phyloP scores from a whole-genome alignment of 2,888 invertebrate genomes.

The Troilus luridus region DNA sequence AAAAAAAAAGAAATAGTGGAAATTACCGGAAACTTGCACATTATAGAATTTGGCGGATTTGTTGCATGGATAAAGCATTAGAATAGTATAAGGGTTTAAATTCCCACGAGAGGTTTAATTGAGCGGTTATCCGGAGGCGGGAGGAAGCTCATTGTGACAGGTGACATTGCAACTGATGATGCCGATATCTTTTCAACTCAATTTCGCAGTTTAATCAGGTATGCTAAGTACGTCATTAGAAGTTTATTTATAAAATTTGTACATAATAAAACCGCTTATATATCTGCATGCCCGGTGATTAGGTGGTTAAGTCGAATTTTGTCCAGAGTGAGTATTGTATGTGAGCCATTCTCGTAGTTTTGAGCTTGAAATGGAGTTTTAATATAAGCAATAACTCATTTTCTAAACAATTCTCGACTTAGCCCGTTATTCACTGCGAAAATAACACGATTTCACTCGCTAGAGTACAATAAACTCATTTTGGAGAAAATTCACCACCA shows the following conservation, averaged over 20 bases:
- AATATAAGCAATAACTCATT: no score
- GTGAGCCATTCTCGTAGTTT: no score
- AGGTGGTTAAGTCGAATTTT: no score
- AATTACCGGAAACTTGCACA: not conserved
- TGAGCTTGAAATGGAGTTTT: no score
- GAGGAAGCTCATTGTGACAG: not conserved
- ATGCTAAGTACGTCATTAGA: not conserved
- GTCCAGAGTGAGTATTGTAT: no score
- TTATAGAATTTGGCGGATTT: not conserved
- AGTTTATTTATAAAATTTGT: not conserved
- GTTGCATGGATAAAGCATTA: not conserved
- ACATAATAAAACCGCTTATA: no score
- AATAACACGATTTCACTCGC: no score
- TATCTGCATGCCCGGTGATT: no score
- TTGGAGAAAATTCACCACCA: no score
- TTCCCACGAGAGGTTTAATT: not conserved
- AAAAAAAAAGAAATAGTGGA: not conserved
- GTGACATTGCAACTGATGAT: not conserved
- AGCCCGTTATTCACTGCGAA: no score
- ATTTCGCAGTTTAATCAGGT: not conserved
- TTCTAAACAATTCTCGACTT: no score
- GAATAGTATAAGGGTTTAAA: not conserved
- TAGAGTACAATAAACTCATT: no score
- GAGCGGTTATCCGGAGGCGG: not conserved
- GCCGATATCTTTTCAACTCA: not conserved